Conservation (phyloP, 1,140 invertebrate species). For the Apis dorsata region DNA sequence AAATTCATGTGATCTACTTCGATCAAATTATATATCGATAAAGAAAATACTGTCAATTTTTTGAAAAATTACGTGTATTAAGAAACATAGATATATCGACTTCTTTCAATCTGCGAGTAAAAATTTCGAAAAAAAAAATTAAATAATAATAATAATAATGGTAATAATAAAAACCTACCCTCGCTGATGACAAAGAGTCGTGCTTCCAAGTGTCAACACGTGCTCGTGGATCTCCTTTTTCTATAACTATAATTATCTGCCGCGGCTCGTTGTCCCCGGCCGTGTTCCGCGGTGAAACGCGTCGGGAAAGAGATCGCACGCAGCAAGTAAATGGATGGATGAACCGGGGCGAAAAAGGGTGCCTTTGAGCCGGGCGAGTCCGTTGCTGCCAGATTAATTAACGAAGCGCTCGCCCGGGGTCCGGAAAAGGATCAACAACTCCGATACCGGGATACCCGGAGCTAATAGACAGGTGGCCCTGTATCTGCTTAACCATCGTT, state of each 20-base stretch:
- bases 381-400: slow-evolving; percentile 78
- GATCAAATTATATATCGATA: no score
- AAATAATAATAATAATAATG: background rate
- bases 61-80: no score
- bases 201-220: background rate
- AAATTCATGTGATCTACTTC: no score
- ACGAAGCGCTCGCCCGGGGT: slow-evolving; percentile 75
- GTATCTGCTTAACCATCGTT: slow-evolving; percentile 57
- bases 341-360: slow-evolving; percentile 72
- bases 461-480: slow-evolving; percentile 67
- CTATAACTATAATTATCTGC: slow-evolving; percentile 44
- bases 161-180: background rate
- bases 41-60: no score
- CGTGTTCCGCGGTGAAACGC: slow-evolving; percentile 28
- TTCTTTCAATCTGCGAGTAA: no score
- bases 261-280: slow-evolving; percentile 31
- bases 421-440: slow-evolving; percentile 72
- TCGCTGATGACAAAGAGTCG: background rate
- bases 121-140: no score
- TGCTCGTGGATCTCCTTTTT: background rate
- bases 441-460: slow-evolving; percentile 63
- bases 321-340: slow-evolving; percentile 73
- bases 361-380: slow-evolving; percentile 73
- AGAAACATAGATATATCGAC: no score
- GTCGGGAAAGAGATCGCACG: slow-evolving; percentile 45